A percentile compares a stretch with the other conserved stretches of the same genome.
These are phyloP conservation scores for Kradibia gibbosae DNA, from an alignment of 1,140 invertebrate species.

Conservation along the genomic window DNA sequence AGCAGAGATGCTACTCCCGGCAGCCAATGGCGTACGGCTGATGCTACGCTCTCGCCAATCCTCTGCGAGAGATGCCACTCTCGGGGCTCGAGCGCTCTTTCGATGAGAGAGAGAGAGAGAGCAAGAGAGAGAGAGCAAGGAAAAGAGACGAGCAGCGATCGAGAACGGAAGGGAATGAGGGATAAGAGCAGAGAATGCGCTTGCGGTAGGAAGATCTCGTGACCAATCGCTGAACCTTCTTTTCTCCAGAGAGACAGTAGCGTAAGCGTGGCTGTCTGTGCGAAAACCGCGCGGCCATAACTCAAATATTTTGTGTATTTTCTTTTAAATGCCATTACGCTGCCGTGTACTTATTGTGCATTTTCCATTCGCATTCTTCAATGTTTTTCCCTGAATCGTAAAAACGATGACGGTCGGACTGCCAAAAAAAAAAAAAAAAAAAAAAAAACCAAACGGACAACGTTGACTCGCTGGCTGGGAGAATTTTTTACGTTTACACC, in stretches of 20 bases:
- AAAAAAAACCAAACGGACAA: no score
- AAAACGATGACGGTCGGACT: no score
- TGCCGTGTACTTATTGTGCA: background rate
- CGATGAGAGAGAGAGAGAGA: conserved; percentile 14
- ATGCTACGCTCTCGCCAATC: conserved; percentile 63
- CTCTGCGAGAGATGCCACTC: conserved; percentile 53
- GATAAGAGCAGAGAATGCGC: background rate
- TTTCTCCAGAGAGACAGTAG: conserved; percentile 13
- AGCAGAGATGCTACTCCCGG: conserved; percentile 65
- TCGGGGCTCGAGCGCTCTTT: background rate
- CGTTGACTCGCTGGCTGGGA: no score
- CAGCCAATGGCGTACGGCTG: conserved; percentile 57
- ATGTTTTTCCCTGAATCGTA: no score
- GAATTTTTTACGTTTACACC: no score
- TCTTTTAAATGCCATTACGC: background rate
- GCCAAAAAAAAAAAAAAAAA: no score
- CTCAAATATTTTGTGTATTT: background rate
- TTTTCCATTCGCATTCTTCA: background rate
- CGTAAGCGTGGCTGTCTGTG: background rate
- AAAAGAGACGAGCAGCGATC: conserved; percentile 35
- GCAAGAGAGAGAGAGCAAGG: conserved; percentile 28
- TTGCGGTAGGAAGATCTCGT: conserved; percentile 30
- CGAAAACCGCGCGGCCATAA: background rate
- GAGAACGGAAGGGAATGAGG: conserved; percentile 32
- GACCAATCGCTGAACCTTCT: conserved; percentile 20